phyloP scores from a whole-genome alignment of 1,140 invertebrate species.

The Pogonomyrmex californicus region DNA sequence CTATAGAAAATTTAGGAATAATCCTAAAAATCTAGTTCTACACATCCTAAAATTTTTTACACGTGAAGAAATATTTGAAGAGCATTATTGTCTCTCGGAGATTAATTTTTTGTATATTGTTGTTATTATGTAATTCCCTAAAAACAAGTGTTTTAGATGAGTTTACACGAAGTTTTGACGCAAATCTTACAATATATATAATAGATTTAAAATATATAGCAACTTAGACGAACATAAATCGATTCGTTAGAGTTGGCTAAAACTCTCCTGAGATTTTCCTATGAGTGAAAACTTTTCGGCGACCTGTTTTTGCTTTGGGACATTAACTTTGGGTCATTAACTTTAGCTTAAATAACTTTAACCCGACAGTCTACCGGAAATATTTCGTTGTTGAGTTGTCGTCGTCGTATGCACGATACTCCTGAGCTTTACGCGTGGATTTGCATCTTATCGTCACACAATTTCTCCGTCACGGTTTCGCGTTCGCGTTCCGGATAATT shows the following conservation, averaged over 20 bases:
- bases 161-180: neutral
- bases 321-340: slow-evolving; percentile 4
- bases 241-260: neutral
- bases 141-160: neutral
- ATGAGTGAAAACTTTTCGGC: slow-evolving; percentile 13
- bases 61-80: neutral
- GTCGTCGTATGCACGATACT: slow-evolving; percentile 1
- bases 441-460: slow-evolving; percentile 48
- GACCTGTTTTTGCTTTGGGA: neutral
- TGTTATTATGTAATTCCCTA: neutral
- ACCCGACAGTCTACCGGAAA: slow-evolving; percentile 2
- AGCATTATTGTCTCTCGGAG: neutral
- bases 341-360: slow-evolving; percentile 8
- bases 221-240: neutral
- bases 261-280: slow-evolving; percentile 12
- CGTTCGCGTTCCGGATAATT: slow-evolving; percentile 33
- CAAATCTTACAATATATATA: neutral
- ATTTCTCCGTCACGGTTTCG: slow-evolving; percentile 13
- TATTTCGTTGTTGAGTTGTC: slow-evolving; percentile 6
- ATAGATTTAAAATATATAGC: neutral
- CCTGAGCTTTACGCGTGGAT: neutral
- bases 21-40: neutral
- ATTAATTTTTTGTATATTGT: neutral
- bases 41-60: neutral
- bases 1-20: neutral